These are phyloP conservation scores for Steinernema hermaphroditum DNA, from an alignment of 2,888 invertebrate genomes.

Conservation along the genomic window DNA sequence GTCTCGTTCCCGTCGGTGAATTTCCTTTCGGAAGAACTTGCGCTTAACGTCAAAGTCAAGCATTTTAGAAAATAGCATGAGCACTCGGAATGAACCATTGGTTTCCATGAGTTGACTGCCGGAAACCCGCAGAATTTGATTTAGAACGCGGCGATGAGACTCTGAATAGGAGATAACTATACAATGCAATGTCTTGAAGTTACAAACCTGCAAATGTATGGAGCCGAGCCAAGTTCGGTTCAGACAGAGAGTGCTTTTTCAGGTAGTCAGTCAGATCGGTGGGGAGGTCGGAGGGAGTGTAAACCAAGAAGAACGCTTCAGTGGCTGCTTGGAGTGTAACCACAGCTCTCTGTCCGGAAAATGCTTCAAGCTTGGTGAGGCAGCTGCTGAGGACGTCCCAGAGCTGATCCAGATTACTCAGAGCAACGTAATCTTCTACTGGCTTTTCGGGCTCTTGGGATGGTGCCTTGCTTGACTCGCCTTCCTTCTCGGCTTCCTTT, in stretches of 20 bases:
- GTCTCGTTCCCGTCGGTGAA: conserved; percentile 76
- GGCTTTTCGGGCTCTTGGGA: background rate
- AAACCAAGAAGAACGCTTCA: conserved; percentile 86
- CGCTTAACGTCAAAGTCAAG: conserved; percentile 87
- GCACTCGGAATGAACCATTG: conserved; percentile 80
- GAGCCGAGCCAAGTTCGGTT: conserved; percentile 33
- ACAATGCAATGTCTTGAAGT: no score
- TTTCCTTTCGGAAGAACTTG: conserved; percentile 82
- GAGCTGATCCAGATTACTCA: conserved; percentile 47
- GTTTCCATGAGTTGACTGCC: conserved; percentile 69
- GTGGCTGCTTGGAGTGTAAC: conserved; percentile 83
- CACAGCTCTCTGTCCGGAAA: conserved; percentile 74
- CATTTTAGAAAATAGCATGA: conserved; percentile 83
- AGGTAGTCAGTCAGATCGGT: conserved; percentile 68
- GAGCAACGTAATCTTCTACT: background rate
- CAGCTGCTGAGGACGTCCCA: conserved; percentile 52
- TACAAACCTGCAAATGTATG: conserved; percentile 28
- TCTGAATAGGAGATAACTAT: no score
- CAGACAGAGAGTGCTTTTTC: conserved; percentile 37
- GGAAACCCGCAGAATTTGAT: conserved; percentile 81
- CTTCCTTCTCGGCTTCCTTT: conserved; percentile 1
- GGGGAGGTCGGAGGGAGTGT: conserved; percentile 65
- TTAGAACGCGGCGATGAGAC: conserved; percentile 83
- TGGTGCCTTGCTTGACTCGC: background rate
- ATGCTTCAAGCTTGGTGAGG: conserved; percentile 24